A percentile compares a stretch with the other conserved stretches of the same genome.
phyloP scores from a whole-genome alignment of 1,140 invertebrate species.

The Bilobella aurantiaca region DNA sequence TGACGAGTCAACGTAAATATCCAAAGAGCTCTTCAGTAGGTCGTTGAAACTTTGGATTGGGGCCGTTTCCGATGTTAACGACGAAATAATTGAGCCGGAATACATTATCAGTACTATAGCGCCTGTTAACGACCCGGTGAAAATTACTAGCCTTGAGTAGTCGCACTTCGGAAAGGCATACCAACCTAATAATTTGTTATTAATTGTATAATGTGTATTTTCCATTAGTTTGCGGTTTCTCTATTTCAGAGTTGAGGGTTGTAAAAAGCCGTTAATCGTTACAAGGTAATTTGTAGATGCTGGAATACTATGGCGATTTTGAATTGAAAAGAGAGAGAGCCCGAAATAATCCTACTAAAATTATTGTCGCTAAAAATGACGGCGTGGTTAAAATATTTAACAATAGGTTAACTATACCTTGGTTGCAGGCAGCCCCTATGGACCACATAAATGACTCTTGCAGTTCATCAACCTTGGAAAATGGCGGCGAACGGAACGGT shows the following conservation, averaged over 20 bases:
- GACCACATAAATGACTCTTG: background rate
- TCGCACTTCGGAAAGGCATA: background rate
- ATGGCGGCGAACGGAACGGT: too few relatives aligned
- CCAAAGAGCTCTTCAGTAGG: background rate
- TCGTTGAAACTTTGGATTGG: background rate
- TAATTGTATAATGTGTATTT: background rate
- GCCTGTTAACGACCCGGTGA: background rate
- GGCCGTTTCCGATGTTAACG: background rate
- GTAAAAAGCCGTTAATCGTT: background rate
- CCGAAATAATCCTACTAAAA: background rate
- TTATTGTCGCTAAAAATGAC: background rate
- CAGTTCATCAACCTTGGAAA: too few relatives aligned
- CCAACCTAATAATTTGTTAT: background rate
- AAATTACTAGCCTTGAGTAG: background rate
- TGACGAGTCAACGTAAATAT: background rate
- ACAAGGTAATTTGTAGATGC: background rate
- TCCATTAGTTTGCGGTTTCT: too few relatives aligned
- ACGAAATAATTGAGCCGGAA: background rate
- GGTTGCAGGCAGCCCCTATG: background rate
- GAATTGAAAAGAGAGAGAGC: background rate
- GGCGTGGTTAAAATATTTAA: background rate
- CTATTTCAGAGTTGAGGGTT: too few relatives aligned
- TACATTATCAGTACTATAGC: background rate
- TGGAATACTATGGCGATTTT: background rate
- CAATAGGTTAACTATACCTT: background rate